Evolutionary conservation across 2,113 vertebrate genomes (phyloP).

Genomic region (Carassius gibelio): DNA sequence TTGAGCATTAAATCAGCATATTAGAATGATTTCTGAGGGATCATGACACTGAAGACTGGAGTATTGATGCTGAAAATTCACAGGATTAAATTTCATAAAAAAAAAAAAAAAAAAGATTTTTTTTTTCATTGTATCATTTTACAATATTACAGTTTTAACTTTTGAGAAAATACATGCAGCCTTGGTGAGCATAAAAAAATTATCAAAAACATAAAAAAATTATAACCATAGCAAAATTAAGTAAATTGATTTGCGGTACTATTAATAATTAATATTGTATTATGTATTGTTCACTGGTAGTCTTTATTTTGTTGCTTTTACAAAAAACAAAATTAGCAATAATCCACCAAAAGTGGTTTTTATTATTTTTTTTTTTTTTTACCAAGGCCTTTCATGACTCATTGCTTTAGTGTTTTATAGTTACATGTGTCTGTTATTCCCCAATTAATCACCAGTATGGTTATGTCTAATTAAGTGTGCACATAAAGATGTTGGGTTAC

Average conservation of each 20-base stretch:
- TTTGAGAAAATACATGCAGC: background rate
- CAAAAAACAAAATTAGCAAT: background rate
- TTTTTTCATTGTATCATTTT: no score
- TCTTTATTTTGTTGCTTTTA: no score
- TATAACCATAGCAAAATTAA: background rate
- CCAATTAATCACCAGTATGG: background rate
- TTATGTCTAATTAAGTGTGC: background rate
- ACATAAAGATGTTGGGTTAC: conserved; percentile 7
- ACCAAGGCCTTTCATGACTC: background rate
- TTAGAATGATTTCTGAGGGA: background rate
- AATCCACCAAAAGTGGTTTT: background rate
- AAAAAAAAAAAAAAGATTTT: no score
- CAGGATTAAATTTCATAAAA: no score
- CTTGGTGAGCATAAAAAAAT: background rate
- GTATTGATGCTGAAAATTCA: background rate
- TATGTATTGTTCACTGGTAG: no score
- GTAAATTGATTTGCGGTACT: no score
- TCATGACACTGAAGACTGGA: background rate
- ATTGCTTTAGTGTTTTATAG: background rate
- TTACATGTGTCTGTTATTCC: background rate
- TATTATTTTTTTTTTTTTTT: background rate
- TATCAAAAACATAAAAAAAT: background rate
- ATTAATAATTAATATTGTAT: no score
- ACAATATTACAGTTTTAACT: no score
- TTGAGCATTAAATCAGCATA: background rate